Conservation (phyloP, 2,113 vertebrate genomes). For the Nibea albiflora region DNA sequence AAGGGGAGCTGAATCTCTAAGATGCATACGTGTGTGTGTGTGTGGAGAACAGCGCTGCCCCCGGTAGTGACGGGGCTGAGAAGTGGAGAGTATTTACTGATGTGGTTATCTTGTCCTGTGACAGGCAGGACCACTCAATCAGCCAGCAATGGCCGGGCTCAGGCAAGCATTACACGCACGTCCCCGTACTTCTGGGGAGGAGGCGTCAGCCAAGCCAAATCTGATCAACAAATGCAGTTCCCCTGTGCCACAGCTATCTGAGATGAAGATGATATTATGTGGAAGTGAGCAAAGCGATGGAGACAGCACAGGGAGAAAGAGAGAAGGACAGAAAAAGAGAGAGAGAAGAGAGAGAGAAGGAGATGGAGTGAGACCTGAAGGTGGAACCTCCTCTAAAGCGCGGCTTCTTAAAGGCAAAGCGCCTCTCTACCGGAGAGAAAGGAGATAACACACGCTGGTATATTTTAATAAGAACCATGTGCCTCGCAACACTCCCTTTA, state of each 20-base stretch:
- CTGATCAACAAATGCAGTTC: constrained; percentile 98
- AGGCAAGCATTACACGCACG: constrained; percentile 91
- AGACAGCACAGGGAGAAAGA: constrained; percentile 83
- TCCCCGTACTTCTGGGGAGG: constrained; percentile 88
- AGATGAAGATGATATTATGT: constrained; percentile 98
- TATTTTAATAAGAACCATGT: constrained; percentile 55
- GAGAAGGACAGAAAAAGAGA: constrained; percentile 76
- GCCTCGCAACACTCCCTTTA: constrained; percentile 52
- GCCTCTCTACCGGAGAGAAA: constrained; percentile 67
- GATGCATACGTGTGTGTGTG: constrained; percentile 82
- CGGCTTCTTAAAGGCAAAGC: constrained; percentile 67
- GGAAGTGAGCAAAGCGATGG: constrained; percentile 94
- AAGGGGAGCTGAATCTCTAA: constrained; percentile 77
- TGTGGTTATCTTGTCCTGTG: constrained; percentile 97
- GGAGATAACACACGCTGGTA: constrained; percentile 41
- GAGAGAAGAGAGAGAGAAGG: constrained; percentile 70
- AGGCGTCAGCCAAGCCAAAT: constrained; percentile 94
- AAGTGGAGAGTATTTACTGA: constrained; percentile 94
- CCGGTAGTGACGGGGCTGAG: constrained; percentile 86
- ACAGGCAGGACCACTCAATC: constrained; percentile 98
- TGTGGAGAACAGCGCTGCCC: constrained; percentile 84
- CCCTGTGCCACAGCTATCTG: constrained; percentile 93
- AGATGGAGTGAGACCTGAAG: constrained; percentile 82
- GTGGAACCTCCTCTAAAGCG: constrained; percentile 85
- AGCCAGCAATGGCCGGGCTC: constrained; percentile 84